phyloP scores from a whole-genome alignment of 2,888 invertebrate species.

The Xestoiulus laeticollis region DNA sequence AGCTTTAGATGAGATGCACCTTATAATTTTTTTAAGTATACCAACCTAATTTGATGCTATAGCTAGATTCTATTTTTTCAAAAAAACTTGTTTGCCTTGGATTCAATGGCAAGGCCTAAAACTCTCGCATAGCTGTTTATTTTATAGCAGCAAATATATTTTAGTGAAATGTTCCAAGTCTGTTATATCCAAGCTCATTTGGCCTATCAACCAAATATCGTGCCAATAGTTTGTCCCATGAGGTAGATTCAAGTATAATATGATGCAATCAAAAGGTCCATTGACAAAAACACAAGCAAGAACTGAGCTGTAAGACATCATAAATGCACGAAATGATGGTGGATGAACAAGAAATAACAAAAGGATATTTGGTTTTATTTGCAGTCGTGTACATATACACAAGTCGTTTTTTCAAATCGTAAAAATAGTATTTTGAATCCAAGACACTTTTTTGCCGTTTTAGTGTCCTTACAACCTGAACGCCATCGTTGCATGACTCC shows the following conservation, averaged over 20 bases:
- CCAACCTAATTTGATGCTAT: neutral
- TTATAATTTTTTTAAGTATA: too few species aligned
- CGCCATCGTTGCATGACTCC: neutral
- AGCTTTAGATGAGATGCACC: neutral
- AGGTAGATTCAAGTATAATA: conserved; percentile 21
- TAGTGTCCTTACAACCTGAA: neutral
- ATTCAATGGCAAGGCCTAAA: neutral
- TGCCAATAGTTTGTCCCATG: conserved; percentile 3
- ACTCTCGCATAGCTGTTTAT: neutral
- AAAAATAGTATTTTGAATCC: neutral
- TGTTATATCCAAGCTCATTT: neutral
- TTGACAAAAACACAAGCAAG: conserved; percentile 3
- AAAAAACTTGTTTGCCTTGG: too few species aligned
- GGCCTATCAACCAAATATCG: neutral
- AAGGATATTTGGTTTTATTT: conserved; percentile 20
- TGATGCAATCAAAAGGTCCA: conserved; percentile 34
- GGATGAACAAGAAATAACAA: conserved; percentile 22
- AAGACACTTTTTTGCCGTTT: neutral
- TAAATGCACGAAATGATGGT: conserved; percentile 24
- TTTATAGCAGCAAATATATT: neutral
- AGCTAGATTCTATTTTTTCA: neutral
- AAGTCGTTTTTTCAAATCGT: conserved; percentile 1
- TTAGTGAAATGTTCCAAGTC: conserved; percentile 1
- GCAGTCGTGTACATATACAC: neutral
- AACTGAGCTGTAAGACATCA: conserved; percentile 27